A percentile compares a stretch with the other conserved stretches of the same genome.
These are phyloP conservation scores for Druon quercuslanigerum DNA, from an alignment of 1,140 invertebrate genomes.

Conservation along the genomic window DNA sequence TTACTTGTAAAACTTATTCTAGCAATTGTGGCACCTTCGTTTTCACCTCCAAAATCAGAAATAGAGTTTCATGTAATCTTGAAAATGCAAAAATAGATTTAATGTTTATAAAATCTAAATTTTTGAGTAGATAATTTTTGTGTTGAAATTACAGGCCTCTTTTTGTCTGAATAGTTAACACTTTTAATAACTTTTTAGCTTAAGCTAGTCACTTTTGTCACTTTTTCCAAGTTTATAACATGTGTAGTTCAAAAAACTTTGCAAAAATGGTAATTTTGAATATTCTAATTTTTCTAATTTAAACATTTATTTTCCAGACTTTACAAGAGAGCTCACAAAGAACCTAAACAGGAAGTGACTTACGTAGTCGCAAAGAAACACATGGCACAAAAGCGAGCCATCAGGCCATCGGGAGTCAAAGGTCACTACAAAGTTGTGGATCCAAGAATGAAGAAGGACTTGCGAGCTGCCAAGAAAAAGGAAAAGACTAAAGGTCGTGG, in stretches of 20 bases:
- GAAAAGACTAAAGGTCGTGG: conserved; percentile 75
- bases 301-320: conserved; percentile 78
- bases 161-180: no score
- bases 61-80: no score
- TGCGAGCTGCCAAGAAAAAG: conserved; percentile 82
- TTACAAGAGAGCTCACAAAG: conserved; percentile 92
- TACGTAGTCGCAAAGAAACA: conserved; percentile 97
- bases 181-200: no score
- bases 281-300: conserved; percentile 34
- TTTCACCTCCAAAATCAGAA: no score
- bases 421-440: conserved; percentile 97
- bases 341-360: conserved; percentile 92
- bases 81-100: no score
- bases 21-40: no score
- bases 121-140: no score
- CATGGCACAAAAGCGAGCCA: conserved; percentile 83
- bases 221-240: no score
- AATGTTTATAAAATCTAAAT: no score
- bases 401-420: conserved; percentile 90
- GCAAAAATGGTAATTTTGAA: conserved; percentile 14
- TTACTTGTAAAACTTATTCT: no score
- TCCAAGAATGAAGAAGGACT: conserved; percentile 96
- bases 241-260: neutral
- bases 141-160: no score
- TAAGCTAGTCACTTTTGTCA: no score